Evolutionary conservation across 2,888 invertebrate genomes (phyloP), one percentile per base, ranked within the genome.

Genomic region (Ashinkailepas kermadecensis): DNA sequence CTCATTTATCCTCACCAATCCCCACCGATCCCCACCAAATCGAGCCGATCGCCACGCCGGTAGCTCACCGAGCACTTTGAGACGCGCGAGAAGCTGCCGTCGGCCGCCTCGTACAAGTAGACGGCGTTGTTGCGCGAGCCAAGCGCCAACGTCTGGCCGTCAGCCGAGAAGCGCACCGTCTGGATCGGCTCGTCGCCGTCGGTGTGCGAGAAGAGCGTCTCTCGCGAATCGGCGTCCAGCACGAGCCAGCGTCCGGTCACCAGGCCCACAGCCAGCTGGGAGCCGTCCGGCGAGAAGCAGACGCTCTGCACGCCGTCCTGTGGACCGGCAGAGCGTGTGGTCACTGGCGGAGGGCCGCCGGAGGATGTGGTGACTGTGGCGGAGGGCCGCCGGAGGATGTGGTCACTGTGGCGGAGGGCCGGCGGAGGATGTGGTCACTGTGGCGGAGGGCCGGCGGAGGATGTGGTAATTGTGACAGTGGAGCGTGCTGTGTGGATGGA

Each of bases 91-190:
- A 93, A 95, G 85, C 94, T 91, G 85, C 90, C 91, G 82, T 93
- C 94, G 81, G 91, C 91, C 7, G 93, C 93, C 88, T 95, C 92
- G 89, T 96, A 96, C 83, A 97, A 90, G 88, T 96, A 96, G 86
- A 97, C 92, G 87, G 92, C 91, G 90, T 95, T 95, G 88, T 96
- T 96, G 15, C 95, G 89, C 0, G 95, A 95, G 12, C 96, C 96
- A 81, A 96, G 88, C n/a, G 96, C 96, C 82, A 97, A 88, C 86
- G 92, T 88, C 84, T 89, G 89, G 84, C 95, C 95, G 89, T 95
- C 93, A 80, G 93, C 93, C 2, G 94, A 92, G 88, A 91, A 94
- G 86, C 91, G 90, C 84, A 93, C 91, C n/a, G 92, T 92, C 87
- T 90, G 90, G 83, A 90, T 87, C 0, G 90, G 89, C 85, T 89